Evolutionary conservation across 1,140 invertebrate genomes (phyloP).

Genomic region (Drosophila mayri): DNA sequence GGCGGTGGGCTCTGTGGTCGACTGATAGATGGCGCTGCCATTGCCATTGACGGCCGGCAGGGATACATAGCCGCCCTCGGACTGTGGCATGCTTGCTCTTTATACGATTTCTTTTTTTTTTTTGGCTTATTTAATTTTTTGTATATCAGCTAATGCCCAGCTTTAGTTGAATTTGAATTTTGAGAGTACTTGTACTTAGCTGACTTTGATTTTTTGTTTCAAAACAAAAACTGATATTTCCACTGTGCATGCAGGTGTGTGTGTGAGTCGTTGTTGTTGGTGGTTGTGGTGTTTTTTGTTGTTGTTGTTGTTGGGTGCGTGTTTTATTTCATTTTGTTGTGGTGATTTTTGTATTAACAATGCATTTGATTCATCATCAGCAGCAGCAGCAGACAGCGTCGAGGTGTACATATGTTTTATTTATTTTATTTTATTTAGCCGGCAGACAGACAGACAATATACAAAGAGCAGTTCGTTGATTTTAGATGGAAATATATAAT

Average conservation of each 20-base stretch:
- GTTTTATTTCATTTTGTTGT: conserved; percentile 28
- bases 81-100: conserved; percentile 75
- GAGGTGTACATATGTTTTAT: conserved; percentile 19
- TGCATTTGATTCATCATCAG: conserved; percentile 54
- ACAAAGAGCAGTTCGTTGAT: conserved; percentile 35
- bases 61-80: conserved; percentile 84
- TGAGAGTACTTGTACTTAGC: conserved; percentile 45
- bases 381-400: conserved; percentile 15
- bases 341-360: conserved; percentile 46
- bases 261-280: conserved; percentile 9
- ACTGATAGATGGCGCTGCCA: conserved; percentile 83
- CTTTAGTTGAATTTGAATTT: conserved; percentile 24
- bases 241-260: conserved; percentile 58
- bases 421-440: conserved; percentile 16
- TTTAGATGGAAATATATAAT: conserved; percentile 7
- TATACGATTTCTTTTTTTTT: neutral
- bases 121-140: conserved; percentile 7
- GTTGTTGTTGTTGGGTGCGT: conserved; percentile 20
- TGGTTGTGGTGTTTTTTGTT: conserved; percentile 17
- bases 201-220: conserved; percentile 16
- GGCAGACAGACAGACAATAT: conserved; percentile 52
- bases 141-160: conserved; percentile 5
- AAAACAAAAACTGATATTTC: conserved; percentile 21
- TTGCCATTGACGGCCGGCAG: conserved; percentile 75
- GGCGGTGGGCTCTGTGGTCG: conserved; percentile 83